These are phyloP conservation scores for Euproctis similis DNA, from an alignment of 2,888 invertebrate genomes.

Conservation along the genomic window DNA sequence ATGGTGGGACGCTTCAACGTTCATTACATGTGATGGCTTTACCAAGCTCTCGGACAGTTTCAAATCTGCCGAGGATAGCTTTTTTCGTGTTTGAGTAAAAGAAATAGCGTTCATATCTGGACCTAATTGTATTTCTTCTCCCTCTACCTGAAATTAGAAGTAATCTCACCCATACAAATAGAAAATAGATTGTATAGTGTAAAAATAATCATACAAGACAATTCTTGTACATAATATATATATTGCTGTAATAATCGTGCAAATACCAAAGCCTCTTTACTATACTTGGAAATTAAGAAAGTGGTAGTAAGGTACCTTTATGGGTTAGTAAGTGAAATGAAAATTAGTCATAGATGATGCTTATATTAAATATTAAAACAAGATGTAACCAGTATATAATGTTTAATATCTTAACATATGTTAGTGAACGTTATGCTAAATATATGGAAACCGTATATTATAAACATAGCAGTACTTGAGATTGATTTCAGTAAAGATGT, in stretches of 20 bases:
- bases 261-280: constrained; percentile 74
- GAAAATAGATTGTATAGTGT: constrained; percentile 38
- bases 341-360: constrained; percentile 26
- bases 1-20: constrained; percentile 74
- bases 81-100: constrained; percentile 67
- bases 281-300: constrained; percentile 46
- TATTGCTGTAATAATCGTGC: constrained; percentile 42
- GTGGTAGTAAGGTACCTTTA: constrained; percentile 23
- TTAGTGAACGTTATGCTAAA: constrained; percentile 44
- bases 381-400: constrained; percentile 39
- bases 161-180: constrained; percentile 72
- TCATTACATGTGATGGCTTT: constrained; percentile 66
- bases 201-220: constrained; percentile 16
- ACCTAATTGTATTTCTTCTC: constrained; percentile 72
- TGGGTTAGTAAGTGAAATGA: constrained; percentile 25
- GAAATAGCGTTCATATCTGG: constrained; percentile 68
- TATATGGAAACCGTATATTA: constrained; percentile 34
- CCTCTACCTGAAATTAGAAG: constrained; percentile 76
- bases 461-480: constrained; percentile 36
- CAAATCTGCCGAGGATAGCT: constrained; percentile 66
- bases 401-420: constrained; percentile 43
- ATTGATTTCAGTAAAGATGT: constrained; percentile 24
- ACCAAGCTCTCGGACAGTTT: constrained; percentile 66
- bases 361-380: constrained; percentile 48
- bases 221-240: constrained; percentile 24